Evolutionary conservation across 1,140 invertebrate genomes (phyloP), one percentile per base, ranked within the genome.

Genomic region (Cydia fagiglandana): DNA sequence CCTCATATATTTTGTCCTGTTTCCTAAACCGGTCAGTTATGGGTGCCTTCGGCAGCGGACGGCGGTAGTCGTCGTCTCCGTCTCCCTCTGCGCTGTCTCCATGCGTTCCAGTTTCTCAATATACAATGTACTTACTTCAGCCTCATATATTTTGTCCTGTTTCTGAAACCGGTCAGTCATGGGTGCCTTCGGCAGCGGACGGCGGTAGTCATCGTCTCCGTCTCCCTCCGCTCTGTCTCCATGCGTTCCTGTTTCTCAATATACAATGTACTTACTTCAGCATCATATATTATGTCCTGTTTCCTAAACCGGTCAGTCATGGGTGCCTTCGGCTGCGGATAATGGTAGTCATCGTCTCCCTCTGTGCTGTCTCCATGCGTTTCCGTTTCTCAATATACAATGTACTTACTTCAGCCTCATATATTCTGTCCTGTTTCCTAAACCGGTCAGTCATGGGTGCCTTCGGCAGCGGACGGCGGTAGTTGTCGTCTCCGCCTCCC

Each of bases 41-140:
- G 28, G 28, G 28, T 28, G 3, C 28, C 28, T 28, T 28, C 28
- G 1, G 28, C 3, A n/a, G n/a, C n/a, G n/a, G n/a, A n/a, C n/a
- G n/a, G n/a, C n/a, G n/a, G n/a, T n/a, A n/a, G n/a, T n/a, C n/a
- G n/a, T n/a, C n/a, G 28, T 86, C 82, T 0, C 82, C 83, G 30
- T 81, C 81, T 68, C 78, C 85, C 73, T 89, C 86, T 0, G 78
- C 74, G n/a, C 79, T 84, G 53, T 89, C 86, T 2, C 84, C 84
- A 4, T 84, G 28, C 28, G 83, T 84, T 0, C 86, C 85, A 3
- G 87, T 88, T 53, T 91, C 28, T 28, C 28, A 6, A 10, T 13
- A 34, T 15, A 38, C 13, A 28, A 13, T 73, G 24, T 13, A 56
- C 17, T 45, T 73, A 79, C 79, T 73, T 83, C 80, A 24, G 78